Conservation (phyloP, 92 coral and sea anemone species). For the Montipora capitata region DNA sequence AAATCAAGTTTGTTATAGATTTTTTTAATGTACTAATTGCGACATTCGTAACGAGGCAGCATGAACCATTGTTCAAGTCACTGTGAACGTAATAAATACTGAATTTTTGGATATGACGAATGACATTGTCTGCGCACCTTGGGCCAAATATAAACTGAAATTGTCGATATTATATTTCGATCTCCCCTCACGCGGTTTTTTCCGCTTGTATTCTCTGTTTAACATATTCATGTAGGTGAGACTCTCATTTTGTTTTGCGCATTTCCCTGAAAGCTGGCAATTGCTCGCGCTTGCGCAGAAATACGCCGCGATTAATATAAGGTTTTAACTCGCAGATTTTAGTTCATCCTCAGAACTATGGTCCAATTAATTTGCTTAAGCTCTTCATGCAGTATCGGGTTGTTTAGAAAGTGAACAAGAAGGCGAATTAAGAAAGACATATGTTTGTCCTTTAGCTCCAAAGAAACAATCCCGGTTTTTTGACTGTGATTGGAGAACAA, state of each 20-base stretch:
- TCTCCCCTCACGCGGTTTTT: not conserved
- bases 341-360: not conserved
- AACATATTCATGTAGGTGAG: not conserved
- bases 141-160: not conserved
- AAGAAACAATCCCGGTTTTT: slow-evolving; percentile 1
- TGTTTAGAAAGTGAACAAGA: slow-evolving; percentile 1
- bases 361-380: slow-evolving; percentile 1
- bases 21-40: not conserved
- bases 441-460: slow-evolving; percentile 2
- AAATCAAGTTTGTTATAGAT: not conserved
- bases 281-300: slow-evolving; percentile 23
- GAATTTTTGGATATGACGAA: not conserved
- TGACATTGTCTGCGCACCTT: not conserved
- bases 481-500: not conserved
- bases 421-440: slow-evolving; percentile 12
- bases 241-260: slow-evolving; percentile 5
- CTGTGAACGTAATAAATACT: not conserved
- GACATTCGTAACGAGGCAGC: not conserved
- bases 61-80: not conserved
- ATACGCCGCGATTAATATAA: not conserved
- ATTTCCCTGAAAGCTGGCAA: slow-evolving; percentile 21
- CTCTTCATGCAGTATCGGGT: slow-evolving; percentile 22
- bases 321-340: not conserved
- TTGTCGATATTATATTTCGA: not conserved
- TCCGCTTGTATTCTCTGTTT: not conserved